These are phyloP conservation scores for Chymomyza caudatula DNA, from an alignment of 2,888 invertebrate species.

Conservation along the genomic window DNA sequence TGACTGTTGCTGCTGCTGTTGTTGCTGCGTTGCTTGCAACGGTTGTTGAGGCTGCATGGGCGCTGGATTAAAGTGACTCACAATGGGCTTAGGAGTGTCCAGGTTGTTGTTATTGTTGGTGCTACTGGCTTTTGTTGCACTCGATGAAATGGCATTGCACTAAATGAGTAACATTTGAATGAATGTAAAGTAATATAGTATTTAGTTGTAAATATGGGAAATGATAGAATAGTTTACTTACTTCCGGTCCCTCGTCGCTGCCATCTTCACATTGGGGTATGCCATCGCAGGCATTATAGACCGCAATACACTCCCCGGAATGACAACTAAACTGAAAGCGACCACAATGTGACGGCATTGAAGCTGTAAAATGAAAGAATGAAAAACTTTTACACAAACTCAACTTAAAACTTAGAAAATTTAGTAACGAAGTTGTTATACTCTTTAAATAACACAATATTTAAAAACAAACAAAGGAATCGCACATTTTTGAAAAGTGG, in stretches of 20 bases:
- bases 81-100: constrained; percentile 32
- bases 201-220: not conserved
- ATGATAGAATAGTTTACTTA: constrained; percentile 71
- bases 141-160: constrained; percentile 66
- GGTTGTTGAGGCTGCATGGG: not conserved
- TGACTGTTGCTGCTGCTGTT: constrained; percentile 34
- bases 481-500: no score
- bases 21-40: constrained; percentile 42
- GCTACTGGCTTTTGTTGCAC: constrained; percentile 30
- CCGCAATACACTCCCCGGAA: constrained; percentile 93
- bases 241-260: constrained; percentile 93
- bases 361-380: constrained; percentile 19
- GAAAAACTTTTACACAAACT: not conserved
- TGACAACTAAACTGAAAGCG: constrained; percentile 93
- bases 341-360: constrained; percentile 80
- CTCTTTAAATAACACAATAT: not conserved
- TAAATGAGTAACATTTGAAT: constrained; percentile 22
- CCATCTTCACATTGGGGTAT: constrained; percentile 94
- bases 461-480: not conserved
- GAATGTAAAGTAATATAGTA: not conserved
- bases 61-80: constrained; percentile 52
- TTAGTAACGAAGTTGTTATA: not conserved
- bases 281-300: constrained; percentile 97
- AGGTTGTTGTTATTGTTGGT: constrained; percentile 35
- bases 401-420: not conserved